These are phyloP conservation scores for Apocheima hispidaria DNA, from an alignment of 2,888 invertebrate genomes.

Conservation along the genomic window DNA sequence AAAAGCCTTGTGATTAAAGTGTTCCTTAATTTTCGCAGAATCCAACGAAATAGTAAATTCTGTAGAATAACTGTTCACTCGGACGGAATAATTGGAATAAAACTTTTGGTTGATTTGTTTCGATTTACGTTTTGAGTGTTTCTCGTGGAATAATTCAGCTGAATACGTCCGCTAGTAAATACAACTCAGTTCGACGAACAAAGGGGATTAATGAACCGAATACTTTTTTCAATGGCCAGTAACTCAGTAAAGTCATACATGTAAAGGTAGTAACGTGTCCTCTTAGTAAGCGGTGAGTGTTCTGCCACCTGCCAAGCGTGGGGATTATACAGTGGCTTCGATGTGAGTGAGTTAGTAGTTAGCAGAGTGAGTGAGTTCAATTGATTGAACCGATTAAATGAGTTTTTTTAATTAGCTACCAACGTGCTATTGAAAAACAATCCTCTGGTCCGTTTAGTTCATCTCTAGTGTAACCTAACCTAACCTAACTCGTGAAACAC, in stretches of 20 bases:
- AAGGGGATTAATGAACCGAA: background rate
- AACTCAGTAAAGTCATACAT: too few species aligned
- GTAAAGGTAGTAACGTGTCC: too few species aligned
- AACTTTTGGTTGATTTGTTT: constrained; percentile 9
- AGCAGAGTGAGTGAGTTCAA: too few species aligned
- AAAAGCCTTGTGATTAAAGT: background rate
- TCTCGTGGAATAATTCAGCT: background rate
- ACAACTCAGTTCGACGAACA: background rate
- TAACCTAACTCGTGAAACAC: background rate
- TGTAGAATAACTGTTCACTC: background rate
- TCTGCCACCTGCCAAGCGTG: too few species aligned
- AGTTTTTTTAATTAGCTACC: too few species aligned
- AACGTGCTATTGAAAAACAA: too few species aligned
- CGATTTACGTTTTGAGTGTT: background rate
- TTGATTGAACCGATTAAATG: too few species aligned
- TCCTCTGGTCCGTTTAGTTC: too few species aligned
- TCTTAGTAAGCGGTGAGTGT: too few species aligned
- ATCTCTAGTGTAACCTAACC: background rate
- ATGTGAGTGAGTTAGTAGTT: too few species aligned
- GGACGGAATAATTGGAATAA: constrained; percentile 10
- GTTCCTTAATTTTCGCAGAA: background rate
- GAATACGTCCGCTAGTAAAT: background rate
- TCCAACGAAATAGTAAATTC: background rate
- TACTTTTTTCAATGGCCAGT: background rate
- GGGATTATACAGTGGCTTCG: too few species aligned